phyloP scores from a whole-genome alignment of 92 coral and sea anemone species.

The Ricordea florida region DNA sequence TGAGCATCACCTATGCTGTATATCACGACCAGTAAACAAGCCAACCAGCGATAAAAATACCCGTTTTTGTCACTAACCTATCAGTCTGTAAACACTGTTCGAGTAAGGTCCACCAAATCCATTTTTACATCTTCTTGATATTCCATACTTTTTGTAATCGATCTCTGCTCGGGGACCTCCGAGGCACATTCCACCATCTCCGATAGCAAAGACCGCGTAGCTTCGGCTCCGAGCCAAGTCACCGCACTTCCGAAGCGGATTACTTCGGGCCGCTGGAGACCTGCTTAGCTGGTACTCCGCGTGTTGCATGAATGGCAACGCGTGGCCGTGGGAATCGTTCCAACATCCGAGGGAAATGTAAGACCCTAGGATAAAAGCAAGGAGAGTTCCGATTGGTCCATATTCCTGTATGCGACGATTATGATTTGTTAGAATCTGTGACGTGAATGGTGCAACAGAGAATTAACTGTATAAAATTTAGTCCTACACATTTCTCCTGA shows the following conservation, averaged over 20 bases:
- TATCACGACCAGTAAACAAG: too few relatives aligned
- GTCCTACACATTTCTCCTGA: too few relatives aligned
- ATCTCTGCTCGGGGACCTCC: conserved; percentile 78
- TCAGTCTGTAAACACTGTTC: conserved; percentile 84
- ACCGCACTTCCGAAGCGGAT: conserved; percentile 83
- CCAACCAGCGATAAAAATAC: too few relatives aligned
- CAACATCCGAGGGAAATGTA: conserved; percentile 83
- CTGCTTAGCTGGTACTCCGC: conserved; percentile 72
- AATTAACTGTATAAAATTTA: too few relatives aligned
- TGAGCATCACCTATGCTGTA: too few relatives aligned
- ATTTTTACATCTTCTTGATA: conserved; percentile 81
- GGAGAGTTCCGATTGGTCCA: too few relatives aligned
- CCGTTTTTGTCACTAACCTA: conserved; percentile 85
- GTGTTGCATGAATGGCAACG: conserved; percentile 69
- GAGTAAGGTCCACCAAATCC: conserved; percentile 83
- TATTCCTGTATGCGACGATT: too few relatives aligned
- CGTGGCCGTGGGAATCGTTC: conserved; percentile 70
- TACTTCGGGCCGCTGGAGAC: conserved; percentile 66
- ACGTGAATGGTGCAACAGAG: too few relatives aligned
- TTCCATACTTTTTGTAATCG: conserved; percentile 71
- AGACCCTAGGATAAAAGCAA: conserved; percentile 56
- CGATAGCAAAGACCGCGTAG: conserved; percentile 82
- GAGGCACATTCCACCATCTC: conserved; percentile 92
- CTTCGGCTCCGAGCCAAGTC: conserved; percentile 82
- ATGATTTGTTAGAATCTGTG: neutral